Evolutionary conservation across 1,140 invertebrate species (phyloP).

Genomic region (Caenorhabditis remanei): DNA sequence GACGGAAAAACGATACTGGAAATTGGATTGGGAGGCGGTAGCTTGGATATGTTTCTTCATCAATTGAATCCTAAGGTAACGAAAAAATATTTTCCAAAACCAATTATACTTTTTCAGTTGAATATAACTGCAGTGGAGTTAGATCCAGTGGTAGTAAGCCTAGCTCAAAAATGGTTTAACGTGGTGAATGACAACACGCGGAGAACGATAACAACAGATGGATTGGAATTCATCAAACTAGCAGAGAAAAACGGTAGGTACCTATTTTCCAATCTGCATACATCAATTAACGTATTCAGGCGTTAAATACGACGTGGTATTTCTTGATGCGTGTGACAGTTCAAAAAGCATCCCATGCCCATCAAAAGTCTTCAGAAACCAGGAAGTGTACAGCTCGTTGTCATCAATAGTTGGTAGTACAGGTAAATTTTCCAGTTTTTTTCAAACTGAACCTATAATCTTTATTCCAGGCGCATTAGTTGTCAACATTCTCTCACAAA

Average conservation of each 20-base stretch:
- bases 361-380: not conserved
- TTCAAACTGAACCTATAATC: not conserved
- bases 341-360: slow-evolving; percentile 35
- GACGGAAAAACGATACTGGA: slow-evolving; percentile 32
- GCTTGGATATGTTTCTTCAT: slow-evolving; percentile 41
- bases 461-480: slow-evolving; percentile 8
- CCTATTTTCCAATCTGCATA: not conserved
- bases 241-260: not conserved
- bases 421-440: not conserved
- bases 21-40: slow-evolving; percentile 18
- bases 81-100: too few relatives aligned
- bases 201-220: slow-evolving; percentile 8
- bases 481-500: slow-evolving; percentile 28
- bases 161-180: slow-evolving; percentile 15
- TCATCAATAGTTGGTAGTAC: not conserved
- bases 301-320: slow-evolving; percentile 15
- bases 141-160: not conserved
- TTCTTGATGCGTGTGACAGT: slow-evolving; percentile 36
- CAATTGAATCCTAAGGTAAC: slow-evolving; percentile 3
- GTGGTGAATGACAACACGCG: not conserved
- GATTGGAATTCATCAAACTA: not conserved
- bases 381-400: not conserved
- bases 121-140: slow-evolving; percentile 12
- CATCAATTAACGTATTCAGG: not conserved
- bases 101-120: not conserved